Base-by-base conservation (phyloP, 2,113 vertebrate genomes). In the Ochotona princeps region DNA sequence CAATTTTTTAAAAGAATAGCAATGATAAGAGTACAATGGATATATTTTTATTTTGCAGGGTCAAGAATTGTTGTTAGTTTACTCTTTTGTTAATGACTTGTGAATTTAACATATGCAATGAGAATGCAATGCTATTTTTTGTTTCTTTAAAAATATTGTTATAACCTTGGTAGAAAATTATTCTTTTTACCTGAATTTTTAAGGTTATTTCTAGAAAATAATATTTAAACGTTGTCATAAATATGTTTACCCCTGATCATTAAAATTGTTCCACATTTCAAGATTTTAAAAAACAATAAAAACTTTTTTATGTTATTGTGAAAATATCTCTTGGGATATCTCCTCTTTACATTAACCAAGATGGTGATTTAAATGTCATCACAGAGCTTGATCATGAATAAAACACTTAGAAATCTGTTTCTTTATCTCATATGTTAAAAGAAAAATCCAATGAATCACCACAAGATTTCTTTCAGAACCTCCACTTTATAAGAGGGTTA, bases 321-420 rank as follows among this genome's bases (percentile, higher is more conserved):
- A 30, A 90, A 75, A 79, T 51, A 3, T 85, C 26, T 70, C 25
- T 65, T 5, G 66, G 8, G n/a, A 44, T 81, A 67, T 57, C 7
- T 73, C 2, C 91, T 63, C 88, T 87, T 2, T 85, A 30, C 35
- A 73, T 79, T 85, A 69, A 79, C 54, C 18, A 47, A 26, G 85
- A n/a, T 70, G 32, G 7, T 82, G 54, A 69, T 89, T 87, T 61
- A 84, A 87, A 78, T 54, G 9, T 73, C 69, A 90, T 47, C 8
- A 63, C 10, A 86, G 15, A 12, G 67, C 21, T 73, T 95, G 23
- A 82, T 85, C 2, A 78, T 28, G 84, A 92, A 70, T 61, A 94
- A 95, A 89, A 78, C 84, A 49, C 72, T 83, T 63, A 61, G 75
- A 47, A 79, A 47, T 63, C 79, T 85, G 26, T 90, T 51, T 9